Evolutionary conservation across 2,888 invertebrate genomes (phyloP), one percentile per base, ranked within the genome.

Genomic region (Eristalis tenax): DNA sequence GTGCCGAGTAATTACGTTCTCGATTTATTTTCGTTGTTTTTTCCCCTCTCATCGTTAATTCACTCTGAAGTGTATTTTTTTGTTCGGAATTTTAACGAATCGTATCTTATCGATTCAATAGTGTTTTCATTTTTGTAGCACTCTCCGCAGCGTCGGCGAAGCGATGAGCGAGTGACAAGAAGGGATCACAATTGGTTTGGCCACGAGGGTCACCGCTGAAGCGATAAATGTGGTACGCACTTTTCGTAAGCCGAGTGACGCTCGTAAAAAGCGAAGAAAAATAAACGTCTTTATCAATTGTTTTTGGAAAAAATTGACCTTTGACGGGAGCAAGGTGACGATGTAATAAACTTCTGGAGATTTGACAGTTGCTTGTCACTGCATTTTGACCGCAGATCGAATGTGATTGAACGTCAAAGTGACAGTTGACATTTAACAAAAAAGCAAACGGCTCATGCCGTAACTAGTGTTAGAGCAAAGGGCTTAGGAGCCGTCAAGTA

Each of bases 101-200:
- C 66, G 66, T 84, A 84, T 84, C 83, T 84, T 84, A 84, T 84
- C 80, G 75, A 80, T 70, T 84, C 61, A 65, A 75, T 66, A 56
- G 38, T 59, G 38, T 35, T 50, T 40, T 18, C 32, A 32, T 73
- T 69, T n/a, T 79, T 70, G n/a, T 66, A 23, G 69, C 57, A 18
- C 32, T 69, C 26, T 59, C 15, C 4, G 59, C 13, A 59, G 50
- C 43, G n/a, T 15, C 43, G 13, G 8, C 32, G 43, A 43, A 43
- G n/a, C n/a, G 43, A 50, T 50, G 43, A 50, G n/a, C n/a, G 50
- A 50, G n/a, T 18, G 50, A 50, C 18, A 18, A n/a, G 18, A 50
- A 50, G 50, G 50, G 50, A 50, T 50, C 50, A 18, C 50, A 50
- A 50, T 50, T 50, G 50, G 50, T 50, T 18, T 50, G 50, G 50